A percentile compares a stretch with the other conserved stretches of the same genome.
Evolutionary conservation across 2,888 invertebrate species (phyloP).

Genomic region (Agapetus fuscipes): DNA sequence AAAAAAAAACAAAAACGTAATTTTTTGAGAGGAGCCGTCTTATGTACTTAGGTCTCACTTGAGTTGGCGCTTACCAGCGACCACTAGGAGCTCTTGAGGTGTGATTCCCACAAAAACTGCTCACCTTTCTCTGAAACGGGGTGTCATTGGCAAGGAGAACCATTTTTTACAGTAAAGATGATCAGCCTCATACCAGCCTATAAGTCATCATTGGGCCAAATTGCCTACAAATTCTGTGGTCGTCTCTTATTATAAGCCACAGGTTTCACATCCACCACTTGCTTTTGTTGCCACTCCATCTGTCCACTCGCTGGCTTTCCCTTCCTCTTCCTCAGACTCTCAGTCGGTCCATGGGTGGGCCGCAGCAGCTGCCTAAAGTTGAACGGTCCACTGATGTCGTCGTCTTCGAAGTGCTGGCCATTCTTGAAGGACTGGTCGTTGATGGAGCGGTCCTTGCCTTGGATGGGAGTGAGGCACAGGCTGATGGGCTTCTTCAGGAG

Average conservation of each 20-base stretch:
- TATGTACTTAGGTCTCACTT: too few species aligned
- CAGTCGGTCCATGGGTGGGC: slow-evolving; percentile 58
- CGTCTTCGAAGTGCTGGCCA: slow-evolving; percentile 28
- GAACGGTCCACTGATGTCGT: slow-evolving; percentile 55
- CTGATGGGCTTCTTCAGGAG: slow-evolving; percentile 10
- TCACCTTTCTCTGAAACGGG: too few species aligned
- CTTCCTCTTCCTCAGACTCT: slow-evolving; percentile 56
- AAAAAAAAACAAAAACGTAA: too few species aligned
- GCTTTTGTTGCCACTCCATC: slow-evolving; percentile 16
- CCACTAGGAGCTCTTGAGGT: too few species aligned
- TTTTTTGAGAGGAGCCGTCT: too few species aligned
- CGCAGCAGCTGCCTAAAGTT: slow-evolving; percentile 56
- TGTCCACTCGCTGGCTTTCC: slow-evolving; percentile 23
- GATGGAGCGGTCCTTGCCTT: slow-evolving; percentile 18
- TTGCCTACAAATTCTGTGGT: slow-evolving; percentile 10
- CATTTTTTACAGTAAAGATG: too few species aligned
- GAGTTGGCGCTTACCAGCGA: too few species aligned
- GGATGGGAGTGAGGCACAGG: slow-evolving; percentile 8
- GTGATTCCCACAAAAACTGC: too few species aligned
- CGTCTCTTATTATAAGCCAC: slow-evolving; percentile 14
- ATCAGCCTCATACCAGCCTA: too few species aligned
- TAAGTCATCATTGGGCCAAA: too few species aligned
- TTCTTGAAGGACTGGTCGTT: slow-evolving; percentile 16
- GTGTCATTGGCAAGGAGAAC: too few species aligned
- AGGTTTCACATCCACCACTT: slow-evolving; percentile 11